phyloP scores from a whole-genome alignment of 2,113 vertebrate species.

The Scortum barcoo region DNA sequence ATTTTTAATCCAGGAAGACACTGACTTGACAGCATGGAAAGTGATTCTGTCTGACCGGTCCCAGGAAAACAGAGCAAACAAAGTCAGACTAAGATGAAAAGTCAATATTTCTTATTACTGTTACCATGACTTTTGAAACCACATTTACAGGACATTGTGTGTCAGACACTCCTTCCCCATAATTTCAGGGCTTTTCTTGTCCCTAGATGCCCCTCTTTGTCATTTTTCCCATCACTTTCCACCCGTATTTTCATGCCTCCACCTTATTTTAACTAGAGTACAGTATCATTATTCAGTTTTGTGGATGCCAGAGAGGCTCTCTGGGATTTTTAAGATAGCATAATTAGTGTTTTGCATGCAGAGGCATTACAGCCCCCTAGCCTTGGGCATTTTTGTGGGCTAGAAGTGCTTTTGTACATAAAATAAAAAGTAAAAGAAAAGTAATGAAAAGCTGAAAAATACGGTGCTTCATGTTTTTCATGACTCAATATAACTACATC shows the following conservation, averaged over 20 bases:
- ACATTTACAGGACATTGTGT: background rate
- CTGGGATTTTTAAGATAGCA: background rate
- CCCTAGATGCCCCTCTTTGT: background rate
- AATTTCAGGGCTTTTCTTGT: background rate
- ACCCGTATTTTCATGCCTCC: background rate
- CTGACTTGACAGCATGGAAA: background rate
- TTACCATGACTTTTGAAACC: background rate
- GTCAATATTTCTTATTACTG: conserved; percentile 36
- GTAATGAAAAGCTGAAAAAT: background rate
- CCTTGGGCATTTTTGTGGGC: background rate
- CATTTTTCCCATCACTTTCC: background rate
- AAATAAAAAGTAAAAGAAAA: conserved; percentile 18
- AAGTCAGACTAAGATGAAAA: conserved; percentile 21
- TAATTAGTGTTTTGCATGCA: background rate
- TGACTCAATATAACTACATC: background rate
- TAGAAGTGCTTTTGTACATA: background rate
- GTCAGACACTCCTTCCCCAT: background rate
- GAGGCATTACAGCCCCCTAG: background rate
- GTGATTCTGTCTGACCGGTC: background rate
- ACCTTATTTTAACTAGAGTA: background rate
- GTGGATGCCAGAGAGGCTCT: background rate
- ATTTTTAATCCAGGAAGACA: background rate
- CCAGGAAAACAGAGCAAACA: conserved; percentile 35
- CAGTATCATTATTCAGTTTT: background rate
- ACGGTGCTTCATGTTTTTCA: background rate